phyloP scores from a whole-genome alignment of 2,888 invertebrate species.

The Trichogramma evanescens region DNA sequence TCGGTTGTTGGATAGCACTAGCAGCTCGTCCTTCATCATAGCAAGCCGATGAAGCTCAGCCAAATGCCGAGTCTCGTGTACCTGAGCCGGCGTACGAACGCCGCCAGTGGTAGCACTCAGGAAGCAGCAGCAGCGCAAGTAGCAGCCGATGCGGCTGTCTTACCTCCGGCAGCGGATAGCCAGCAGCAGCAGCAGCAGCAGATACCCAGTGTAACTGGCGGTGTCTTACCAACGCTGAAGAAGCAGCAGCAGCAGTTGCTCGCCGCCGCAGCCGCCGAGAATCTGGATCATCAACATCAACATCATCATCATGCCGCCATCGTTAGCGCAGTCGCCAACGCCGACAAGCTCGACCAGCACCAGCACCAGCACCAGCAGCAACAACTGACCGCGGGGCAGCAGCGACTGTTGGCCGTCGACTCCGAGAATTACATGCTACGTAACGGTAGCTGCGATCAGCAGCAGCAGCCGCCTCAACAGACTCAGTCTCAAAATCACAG shows the following conservation, averaged over 20 bases:
- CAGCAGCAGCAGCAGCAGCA: neutral
- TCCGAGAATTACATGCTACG: slow-evolving; percentile 46
- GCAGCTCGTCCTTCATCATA: too few relatives aligned
- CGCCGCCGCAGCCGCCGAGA: neutral
- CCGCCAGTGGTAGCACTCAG: neutral
- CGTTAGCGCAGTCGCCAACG: slow-evolving; percentile 9
- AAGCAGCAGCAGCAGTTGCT: neutral
- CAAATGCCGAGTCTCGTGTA: too few relatives aligned
- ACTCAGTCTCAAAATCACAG: slow-evolving; percentile 4
- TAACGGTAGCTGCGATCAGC: slow-evolving; percentile 27
- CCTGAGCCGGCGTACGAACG: too few relatives aligned
- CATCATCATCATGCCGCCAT: slow-evolving; percentile 16
- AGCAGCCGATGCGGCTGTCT: neutral
- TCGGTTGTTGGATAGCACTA: too few relatives aligned
- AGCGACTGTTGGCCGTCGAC: slow-evolving; percentile 39
- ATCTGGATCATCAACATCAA: slow-evolving; percentile 24
- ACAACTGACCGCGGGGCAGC: neutral
- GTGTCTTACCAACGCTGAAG: neutral
- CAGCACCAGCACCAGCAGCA: slow-evolving; percentile 10
- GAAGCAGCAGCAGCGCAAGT: neutral
- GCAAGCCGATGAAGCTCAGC: too few relatives aligned
- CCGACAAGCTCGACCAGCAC: slow-evolving; percentile 17
- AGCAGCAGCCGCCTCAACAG: slow-evolving; percentile 5
- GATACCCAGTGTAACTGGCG: neutral
- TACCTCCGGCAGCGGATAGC: slow-evolving; percentile 2